These are phyloP conservation scores for Caenorhabditis sp. DNA, from an alignment of 2,888 invertebrate genomes.

Conservation along the genomic window DNA sequence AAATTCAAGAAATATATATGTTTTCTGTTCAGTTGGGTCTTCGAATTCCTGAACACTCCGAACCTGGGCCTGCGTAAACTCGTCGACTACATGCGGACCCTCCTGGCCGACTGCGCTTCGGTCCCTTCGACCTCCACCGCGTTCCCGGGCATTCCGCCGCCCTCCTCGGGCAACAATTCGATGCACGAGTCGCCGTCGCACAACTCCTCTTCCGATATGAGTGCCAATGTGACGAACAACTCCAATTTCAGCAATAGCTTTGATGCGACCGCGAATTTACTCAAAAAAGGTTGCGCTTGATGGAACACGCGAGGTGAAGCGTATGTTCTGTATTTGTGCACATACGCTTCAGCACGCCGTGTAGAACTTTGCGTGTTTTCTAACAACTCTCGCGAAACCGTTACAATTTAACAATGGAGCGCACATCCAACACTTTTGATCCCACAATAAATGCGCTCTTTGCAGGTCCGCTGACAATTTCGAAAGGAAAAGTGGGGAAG, in stretches of 20 bases:
- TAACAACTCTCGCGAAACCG: no score
- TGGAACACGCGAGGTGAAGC: not conserved
- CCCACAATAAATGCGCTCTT: no score
- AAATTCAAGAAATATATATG: not conserved
- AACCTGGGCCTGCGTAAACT: constrained; percentile 96
- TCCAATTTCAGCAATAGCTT: constrained; percentile 33
- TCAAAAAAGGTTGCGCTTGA: constrained; percentile 46
- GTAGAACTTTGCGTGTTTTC: no score
- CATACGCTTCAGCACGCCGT: no score
- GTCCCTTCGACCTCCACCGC: constrained; percentile 55
- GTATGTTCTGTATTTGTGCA: no score
- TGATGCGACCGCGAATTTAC: constrained; percentile 40
- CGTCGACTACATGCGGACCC: constrained; percentile 91
- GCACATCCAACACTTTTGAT: not conserved
- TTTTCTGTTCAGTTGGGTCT: constrained; percentile 89
- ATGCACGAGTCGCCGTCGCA: constrained; percentile 42
- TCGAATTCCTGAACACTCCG: constrained; percentile 95
- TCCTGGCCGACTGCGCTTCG: constrained; percentile 67
- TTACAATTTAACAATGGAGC: no score
- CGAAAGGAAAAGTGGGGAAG: constrained; percentile 60
- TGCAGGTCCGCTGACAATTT: constrained; percentile 53
- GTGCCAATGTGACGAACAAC: constrained; percentile 2
- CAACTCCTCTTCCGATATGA: constrained; percentile 29
- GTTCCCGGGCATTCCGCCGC: not conserved
- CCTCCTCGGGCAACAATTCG: constrained; percentile 18